Evolutionary conservation across 2,888 invertebrate genomes (phyloP).

Genomic region (Thyatira batis): DNA sequence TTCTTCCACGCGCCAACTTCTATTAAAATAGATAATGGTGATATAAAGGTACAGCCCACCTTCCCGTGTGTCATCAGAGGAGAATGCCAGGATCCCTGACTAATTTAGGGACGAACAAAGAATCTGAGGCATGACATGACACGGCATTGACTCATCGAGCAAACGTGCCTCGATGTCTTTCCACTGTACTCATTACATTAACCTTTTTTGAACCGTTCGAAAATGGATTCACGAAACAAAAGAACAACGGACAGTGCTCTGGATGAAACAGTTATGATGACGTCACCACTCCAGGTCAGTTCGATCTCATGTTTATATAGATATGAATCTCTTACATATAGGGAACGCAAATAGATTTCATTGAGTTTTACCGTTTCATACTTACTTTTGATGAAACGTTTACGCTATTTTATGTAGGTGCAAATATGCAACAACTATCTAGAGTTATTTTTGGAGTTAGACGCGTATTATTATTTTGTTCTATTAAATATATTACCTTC

Average conservation of each 20-base stretch:
- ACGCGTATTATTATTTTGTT: too few species aligned
- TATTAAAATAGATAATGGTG: not conserved
- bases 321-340: not conserved
- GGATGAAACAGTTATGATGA: not conserved
- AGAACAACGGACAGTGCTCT: not conserved
- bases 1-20: not conserved
- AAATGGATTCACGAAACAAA: constrained; percentile 14
- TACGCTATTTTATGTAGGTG: too few species aligned
- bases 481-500: too few species aligned
- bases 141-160: constrained; percentile 35
- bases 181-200: constrained; percentile 6
- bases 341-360: constrained; percentile 1
- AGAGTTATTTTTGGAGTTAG: too few species aligned
- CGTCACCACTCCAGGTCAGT: not conserved
- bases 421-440: too few species aligned
- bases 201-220: constrained; percentile 7
- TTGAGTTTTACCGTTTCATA: not conserved
- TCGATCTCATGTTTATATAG: not conserved
- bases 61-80: constrained; percentile 41
- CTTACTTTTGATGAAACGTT: not conserved
- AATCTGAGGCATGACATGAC: constrained; percentile 30
- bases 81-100: constrained; percentile 53
- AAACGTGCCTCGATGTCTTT: constrained; percentile 13
- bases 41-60: constrained; percentile 6
- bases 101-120: constrained; percentile 40